phyloP scores from a whole-genome alignment of 2,888 invertebrate genomes.

The Autographa pulchrina region DNA sequence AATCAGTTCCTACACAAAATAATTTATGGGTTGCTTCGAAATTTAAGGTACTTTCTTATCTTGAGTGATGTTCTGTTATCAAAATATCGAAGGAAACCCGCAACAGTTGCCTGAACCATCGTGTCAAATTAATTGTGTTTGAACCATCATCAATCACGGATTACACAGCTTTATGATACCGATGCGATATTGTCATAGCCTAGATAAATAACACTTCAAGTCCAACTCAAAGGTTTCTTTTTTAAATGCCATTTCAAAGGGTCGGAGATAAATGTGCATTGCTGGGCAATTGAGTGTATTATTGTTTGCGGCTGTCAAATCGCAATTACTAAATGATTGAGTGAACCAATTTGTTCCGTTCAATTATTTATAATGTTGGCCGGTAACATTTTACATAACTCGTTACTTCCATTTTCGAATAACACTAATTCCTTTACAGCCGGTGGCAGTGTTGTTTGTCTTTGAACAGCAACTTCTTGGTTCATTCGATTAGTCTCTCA shows the following conservation, averaged over 20 bases:
- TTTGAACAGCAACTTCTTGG: slow-evolving; percentile 25
- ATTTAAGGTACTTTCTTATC: background rate
- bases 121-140: slow-evolving; percentile 17
- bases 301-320: slow-evolving; percentile 34
- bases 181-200: slow-evolving; percentile 41
- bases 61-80: slow-evolving; percentile 4
- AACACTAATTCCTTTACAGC: slow-evolving; percentile 12
- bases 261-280: slow-evolving; percentile 20
- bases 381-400: slow-evolving; percentile 9
- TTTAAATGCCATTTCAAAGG: slow-evolving; percentile 26
- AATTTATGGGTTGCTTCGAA: background rate
- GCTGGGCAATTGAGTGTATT: slow-evolving; percentile 22
- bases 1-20: background rate
- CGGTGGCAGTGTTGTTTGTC: slow-evolving; percentile 13
- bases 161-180: slow-evolving; percentile 44
- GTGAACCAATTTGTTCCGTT: slow-evolving; percentile 38
- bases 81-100: slow-evolving; percentile 5
- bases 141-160: slow-evolving; percentile 54
- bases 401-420: background rate
- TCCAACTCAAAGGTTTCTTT: slow-evolving; percentile 48
- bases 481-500: slow-evolving; percentile 37
- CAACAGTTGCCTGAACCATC: slow-evolving; percentile 17
- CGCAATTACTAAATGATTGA: slow-evolving; percentile 34
- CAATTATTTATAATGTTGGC: slow-evolving; percentile 34
- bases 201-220: slow-evolving; percentile 40